Evolutionary conservation across 2,888 invertebrate genomes (phyloP), one percentile per base, ranked within the genome.

Genomic region (Limnephilus rhombicus): DNA sequence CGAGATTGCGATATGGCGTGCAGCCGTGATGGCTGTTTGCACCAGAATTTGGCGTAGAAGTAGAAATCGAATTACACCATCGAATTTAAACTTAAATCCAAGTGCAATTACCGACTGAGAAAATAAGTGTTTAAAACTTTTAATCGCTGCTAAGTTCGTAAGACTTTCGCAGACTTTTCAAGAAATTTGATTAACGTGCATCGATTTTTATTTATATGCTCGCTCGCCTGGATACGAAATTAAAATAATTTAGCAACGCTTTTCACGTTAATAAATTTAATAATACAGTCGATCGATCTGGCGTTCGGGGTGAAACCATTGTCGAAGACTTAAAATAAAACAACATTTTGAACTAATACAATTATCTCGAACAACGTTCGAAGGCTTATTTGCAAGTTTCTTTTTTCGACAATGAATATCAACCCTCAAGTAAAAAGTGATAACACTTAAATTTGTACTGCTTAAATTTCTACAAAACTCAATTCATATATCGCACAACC

Each of bases 101-200:
- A 93, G 92, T 93, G 93, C 93, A 93, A 93, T 93, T 93, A 93
- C 85, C 49, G 91, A 92, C 93, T 93, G 92, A 92, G 93, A 93
- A 93, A 93, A 93, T 93, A 93, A 93, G 92, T 93, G 93, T 93
- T 93, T 90, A 89, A 93, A 93, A 93, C 90, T 93, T 93, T 93
- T 93, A 93, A 93, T 92, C 93, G 93, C 92, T 92, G 91, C 87
- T 92, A 93, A 93, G 93, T 93, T 93, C 87, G 85, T 37, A 86
- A 89, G 90, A 91, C 90, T 53, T 83, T 83, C 85, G 92, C 91
- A 93, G 93, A 93, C 92, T 92, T 93, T 91, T 91, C 90, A 90
- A 93, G 92, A 93, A 93, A 93, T 93, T 93, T 93, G 93, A 93
- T 93, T 93, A 92, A 93, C 92, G 91, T 91, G 91, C 91, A 93